phyloP scores from a whole-genome alignment of 2,888 invertebrate species.

The Deroplatys truncata region DNA sequence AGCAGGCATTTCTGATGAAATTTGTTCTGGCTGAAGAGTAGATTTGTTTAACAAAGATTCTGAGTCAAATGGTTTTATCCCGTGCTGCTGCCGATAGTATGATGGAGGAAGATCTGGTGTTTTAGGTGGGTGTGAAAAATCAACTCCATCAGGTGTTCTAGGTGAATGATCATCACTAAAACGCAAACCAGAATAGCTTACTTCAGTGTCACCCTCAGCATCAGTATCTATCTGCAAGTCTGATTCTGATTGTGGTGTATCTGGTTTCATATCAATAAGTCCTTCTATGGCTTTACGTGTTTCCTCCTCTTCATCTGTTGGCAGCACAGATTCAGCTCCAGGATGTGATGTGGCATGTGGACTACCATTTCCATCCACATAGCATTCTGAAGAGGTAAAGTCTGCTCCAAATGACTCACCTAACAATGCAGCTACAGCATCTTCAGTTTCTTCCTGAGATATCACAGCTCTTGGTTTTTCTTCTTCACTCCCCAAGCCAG shows the following conservation, averaged over 20 bases:
- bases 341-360: slow-evolving; percentile 13
- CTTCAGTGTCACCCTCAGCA: slow-evolving; percentile 70
- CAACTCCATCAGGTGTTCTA: slow-evolving; percentile 48
- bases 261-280: slow-evolving; percentile 71
- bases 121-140: slow-evolving; percentile 52
- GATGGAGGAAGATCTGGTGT: slow-evolving; percentile 53
- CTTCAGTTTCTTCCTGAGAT: slow-evolving; percentile 89
- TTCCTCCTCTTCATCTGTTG: slow-evolving; percentile 74
- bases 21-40: background rate
- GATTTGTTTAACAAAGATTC: background rate
- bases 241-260: slow-evolving; percentile 79
- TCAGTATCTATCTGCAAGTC: slow-evolving; percentile 83
- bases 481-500: slow-evolving; percentile 53
- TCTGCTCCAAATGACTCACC: slow-evolving; percentile 78
- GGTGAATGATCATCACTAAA: slow-evolving; percentile 46
- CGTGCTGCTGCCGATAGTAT: slow-evolving; percentile 44
- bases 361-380: slow-evolving; percentile 47
- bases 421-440: slow-evolving; percentile 82
- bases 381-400: slow-evolving; percentile 51
- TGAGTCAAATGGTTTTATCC: background rate
- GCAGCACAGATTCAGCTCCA: slow-evolving; percentile 52
- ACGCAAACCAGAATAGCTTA: slow-evolving; percentile 45
- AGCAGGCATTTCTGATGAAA: background rate
- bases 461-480: slow-evolving; percentile 79
- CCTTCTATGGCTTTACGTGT: slow-evolving; percentile 81